phyloP scores from a whole-genome alignment of 2,888 invertebrate genomes.

The Invenusta paracnida region DNA sequence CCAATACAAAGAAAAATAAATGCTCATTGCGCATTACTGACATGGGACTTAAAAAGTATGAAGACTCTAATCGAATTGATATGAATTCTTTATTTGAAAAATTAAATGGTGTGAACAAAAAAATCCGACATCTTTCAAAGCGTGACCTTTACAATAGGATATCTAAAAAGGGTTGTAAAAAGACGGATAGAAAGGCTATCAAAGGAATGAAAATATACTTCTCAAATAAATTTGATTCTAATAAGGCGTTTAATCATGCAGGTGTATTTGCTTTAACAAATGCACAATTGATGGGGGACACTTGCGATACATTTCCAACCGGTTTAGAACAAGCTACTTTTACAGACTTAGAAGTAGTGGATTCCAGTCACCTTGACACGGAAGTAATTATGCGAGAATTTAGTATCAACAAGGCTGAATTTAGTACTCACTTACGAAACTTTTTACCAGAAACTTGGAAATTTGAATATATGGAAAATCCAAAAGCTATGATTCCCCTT shows the following conservation, averaged over 20 bases:
- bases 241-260: not conserved
- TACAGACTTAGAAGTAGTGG: not conserved
- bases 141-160: not conserved
- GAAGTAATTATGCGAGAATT: constrained; percentile 1
- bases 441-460: constrained; percentile 36
- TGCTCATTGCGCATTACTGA: constrained; percentile 31
- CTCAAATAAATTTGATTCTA: constrained; percentile 16
- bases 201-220: constrained; percentile 15
- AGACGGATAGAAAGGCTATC: not conserved
- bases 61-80: constrained; percentile 24
- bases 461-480: constrained; percentile 37
- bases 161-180: not conserved
- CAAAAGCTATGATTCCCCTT: not conserved
- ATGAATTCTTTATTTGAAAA: constrained; percentile 17
- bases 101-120: constrained; percentile 25
- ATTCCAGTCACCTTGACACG: not conserved
- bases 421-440: constrained; percentile 3
- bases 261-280: constrained; percentile 19
- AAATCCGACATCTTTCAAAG: constrained; percentile 14
- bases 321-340: not conserved
- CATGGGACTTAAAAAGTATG: not conserved
- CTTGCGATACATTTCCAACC: not conserved
- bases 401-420: constrained; percentile 2
- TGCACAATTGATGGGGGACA: not conserved
- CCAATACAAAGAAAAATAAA: constrained; percentile 10